Evolutionary conservation across 2,113 vertebrate species (phyloP), one percentile per base, ranked within the genome.

Genomic region (Oreochromis spilurus): DNA sequence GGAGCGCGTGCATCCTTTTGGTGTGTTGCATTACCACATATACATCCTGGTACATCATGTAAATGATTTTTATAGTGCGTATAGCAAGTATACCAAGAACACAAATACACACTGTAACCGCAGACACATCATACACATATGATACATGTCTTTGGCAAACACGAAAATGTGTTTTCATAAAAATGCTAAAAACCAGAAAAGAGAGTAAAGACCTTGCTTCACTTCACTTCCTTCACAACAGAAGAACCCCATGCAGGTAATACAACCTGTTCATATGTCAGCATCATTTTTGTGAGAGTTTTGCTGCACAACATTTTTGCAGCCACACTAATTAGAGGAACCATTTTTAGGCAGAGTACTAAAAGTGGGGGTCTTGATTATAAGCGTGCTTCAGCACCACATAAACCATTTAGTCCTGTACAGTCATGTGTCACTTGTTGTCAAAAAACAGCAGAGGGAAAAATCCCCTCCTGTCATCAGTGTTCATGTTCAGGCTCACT

Each of bases 391-490:
- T 67, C 34, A 21, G 62, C 19, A 38, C 60, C 10, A 65, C 60
- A 54, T 5, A 17, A 54, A 48, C 55, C 67, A 36, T 65, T 50
- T 24, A 55, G 62, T 60, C 40, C 31, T 52, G 80, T 31, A 24
- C 79, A 79, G 34, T 81, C 52, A 57, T 52, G 14, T 87, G 83
- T 82, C 87, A 84, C 17, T 17, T 54, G 77, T 40, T 82, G 57
- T 86, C 78, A 50, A 87, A 50, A 89, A 84, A 67, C 52, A 86
- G 62, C 78, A 86, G 78, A 77, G 57, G 53, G 60, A 86, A 55
- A 43, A 88, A 88, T 88, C 75, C 58, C 77, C 52, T 26, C 72
- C 58, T 45, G 80, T 84, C 85, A 86, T 79, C 70, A 38, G 87
- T 55, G 65, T 79, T 86, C 34, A 43, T 84, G 83, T 62, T 62